Base-by-base conservation (phyloP, 2,888 invertebrate species). In the Chrysodeixis includens region DNA sequence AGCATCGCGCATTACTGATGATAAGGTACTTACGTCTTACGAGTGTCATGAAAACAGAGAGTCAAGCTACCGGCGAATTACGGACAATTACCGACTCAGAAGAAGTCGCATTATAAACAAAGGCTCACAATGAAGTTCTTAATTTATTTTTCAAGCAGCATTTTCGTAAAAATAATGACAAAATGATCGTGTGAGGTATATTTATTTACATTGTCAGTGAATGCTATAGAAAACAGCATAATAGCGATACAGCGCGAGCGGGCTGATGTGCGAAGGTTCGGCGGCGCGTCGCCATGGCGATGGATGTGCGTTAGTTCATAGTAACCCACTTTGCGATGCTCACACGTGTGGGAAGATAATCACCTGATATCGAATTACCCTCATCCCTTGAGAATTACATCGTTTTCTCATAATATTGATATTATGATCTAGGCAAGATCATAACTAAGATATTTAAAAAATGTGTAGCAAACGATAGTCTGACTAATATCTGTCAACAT, bases 351-450 rank as follows among this genome's bases (percentile, higher is more conserved):
- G 67, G 62, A 71, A 66, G 66, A 46, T 71, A 62, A 65, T 70
- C 72, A 76, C 72, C 60, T 71, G 72, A 71, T 71, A 62, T 49
- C 54, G 44, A 55, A 66, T 52, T 71, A 71, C 66, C 62, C 46
- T 76, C 66, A 71, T 55, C 59, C 62, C 62, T 66, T 60, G 59
- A 76, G 54, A 35, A n/a, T 20, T 52, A 49, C 65, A 65, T 52
- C 20, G 55, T 46, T 52, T 18, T 18, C 30, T 22, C 22, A 14
- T 7, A 16, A 5, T 46, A 16, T 30, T 55, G 14, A 12, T 35
- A 12, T 32, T 22, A 18, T 20, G 30, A 44, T 56, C 20, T 26
- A 22, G 2, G 46, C 14, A 35, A 14, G 14, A 5, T 12, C 40
- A 14, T 4, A 14, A n/a, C n/a, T n/a, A n/a, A n/a, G n/a, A n/a